These are phyloP conservation scores for Ophthalmolycus amberensis DNA, from an alignment of 2,113 vertebrate genomes.

Conservation along the genomic window DNA sequence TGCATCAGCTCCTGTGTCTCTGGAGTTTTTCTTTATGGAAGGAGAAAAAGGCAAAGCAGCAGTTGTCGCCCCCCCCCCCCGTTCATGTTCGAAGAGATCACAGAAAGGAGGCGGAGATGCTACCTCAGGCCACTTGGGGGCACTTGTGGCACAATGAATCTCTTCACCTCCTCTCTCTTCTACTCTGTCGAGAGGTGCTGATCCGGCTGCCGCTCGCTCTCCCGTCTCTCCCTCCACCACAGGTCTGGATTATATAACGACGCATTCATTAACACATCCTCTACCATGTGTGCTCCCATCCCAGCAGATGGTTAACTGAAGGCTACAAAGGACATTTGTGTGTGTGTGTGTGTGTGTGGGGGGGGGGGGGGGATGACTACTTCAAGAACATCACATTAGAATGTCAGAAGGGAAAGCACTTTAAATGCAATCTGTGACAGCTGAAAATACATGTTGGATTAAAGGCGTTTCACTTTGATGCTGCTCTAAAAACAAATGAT, in stretches of 20 bases:
- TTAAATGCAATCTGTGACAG: constrained; percentile 45
- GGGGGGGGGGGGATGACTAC: neutral
- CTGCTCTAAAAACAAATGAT: neutral
- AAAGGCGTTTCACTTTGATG: constrained; percentile 1
- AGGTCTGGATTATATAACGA: constrained; percentile 68
- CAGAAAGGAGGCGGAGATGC: constrained; percentile 5
- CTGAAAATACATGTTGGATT: constrained; percentile 6
- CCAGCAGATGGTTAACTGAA: constrained; percentile 72
- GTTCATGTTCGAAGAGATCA: constrained; percentile 46
- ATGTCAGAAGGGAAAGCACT: constrained; percentile 4
- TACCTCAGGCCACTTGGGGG: constrained; percentile 74
- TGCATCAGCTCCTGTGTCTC: constrained; percentile 56
- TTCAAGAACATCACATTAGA: constrained; percentile 36
- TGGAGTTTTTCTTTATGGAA: constrained; percentile 48
- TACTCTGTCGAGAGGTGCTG: constrained; percentile 34
- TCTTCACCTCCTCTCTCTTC: neutral
- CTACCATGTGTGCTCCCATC: constrained; percentile 47
- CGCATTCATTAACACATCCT: constrained; percentile 69
- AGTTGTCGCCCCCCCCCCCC: constrained; percentile 25
- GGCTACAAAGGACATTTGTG: constrained; percentile 49
- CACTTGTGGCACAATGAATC: constrained; percentile 71
- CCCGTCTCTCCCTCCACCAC: constrained; percentile 24
- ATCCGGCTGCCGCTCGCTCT: constrained; percentile 15
- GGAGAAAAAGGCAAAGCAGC: constrained; percentile 59
- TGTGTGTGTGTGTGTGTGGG: neutral